Evolutionary conservation across 2,113 vertebrate genomes (phyloP), one percentile per base, ranked within the genome.

Genomic region (Terrapene triunguis): DNA sequence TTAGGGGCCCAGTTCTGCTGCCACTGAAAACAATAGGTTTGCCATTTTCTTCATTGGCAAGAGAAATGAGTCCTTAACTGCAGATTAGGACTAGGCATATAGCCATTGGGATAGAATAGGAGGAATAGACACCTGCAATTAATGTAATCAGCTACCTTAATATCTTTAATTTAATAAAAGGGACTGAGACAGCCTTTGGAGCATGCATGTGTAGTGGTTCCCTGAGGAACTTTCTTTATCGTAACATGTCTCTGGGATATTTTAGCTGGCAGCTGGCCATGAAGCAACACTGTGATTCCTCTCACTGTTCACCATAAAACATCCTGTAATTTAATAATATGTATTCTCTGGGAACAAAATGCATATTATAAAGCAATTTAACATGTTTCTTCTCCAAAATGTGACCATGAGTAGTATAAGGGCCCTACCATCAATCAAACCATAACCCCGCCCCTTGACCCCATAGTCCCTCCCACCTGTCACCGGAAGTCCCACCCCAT

Each of bases 161-260:
- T 16, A 1, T 47, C n/a, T 48, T 84, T 88, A 90, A 92, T 55
- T 1, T 1, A 89, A 96, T 82, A 38, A 44, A 76, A 89, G 89
- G 80, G 87, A 69, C 59, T 85, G 88, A 53, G 51, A 53, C 51
- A 55, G 25, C 24, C 24, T 54, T 84, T 76, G 95, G 59, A 94
- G 95, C 90, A 90, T 89, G 88, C 17, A 27, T 4, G 47, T 85
- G 32, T 47, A 10, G 53, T 69, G 57, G 14, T 48, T 88, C 53
- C n/a, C 38, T 42, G 59, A 95, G 80, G 51, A 95, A 92, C 48
- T 89, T 82, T 92, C 94, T 89, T 89, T 95, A 85, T 94, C 89
- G 87, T n/a, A 85, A 87, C 7, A 95, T 59, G 93, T 90, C 93
- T 94, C 88, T 32, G 72, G 87, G 95, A 62, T 59, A 88, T 90